Base-by-base conservation (phyloP, 1,140 invertebrate species). In the Drosophila burlai region DNA sequence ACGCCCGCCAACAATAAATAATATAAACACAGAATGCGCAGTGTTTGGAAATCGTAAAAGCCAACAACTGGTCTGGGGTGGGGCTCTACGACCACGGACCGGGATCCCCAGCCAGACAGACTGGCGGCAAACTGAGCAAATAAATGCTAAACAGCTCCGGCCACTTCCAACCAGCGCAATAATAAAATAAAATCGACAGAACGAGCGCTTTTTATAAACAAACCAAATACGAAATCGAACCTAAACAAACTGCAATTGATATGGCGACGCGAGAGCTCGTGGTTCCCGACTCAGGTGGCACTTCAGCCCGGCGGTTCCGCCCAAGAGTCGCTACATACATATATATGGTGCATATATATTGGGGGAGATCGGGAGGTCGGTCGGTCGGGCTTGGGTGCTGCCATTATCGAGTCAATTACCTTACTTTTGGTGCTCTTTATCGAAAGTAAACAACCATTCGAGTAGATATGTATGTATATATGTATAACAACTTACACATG, bases 211-310 rank as follows among this genome's bases (percentile, higher is more conserved):
- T 82, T 82, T 83, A 83, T 83, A 83, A 83, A 83, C 81, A 83
- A 83, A 79, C 49, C 69, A 68, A 83, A 83, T 60, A 83, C 82
- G 74, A 85, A 85, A 81, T 85, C 74, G 82, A 86, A 86, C 83
- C 78, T 86, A 86, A 86, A 86, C 83, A 86, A 86, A 86, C 83
- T 65, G 54, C 72, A 84, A 84, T 83, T 80, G 80, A 83, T 83
- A 75, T 55, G 52, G 67, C 59, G 52, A 46, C 36, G n/a, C 9
- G 46, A 43, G 43, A 9, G 21, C 49, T 59, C 18, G 45, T 16
- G 45, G 42, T 47, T 46, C 36, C 54, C 55, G 54, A 73, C 83
- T 86, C 83, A 82, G 83, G 83, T 86, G 83, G 79, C 66, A 80
- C 83, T 86, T 72, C 74, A 62, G 21, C 21, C 15, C 21, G 54